Base-by-base conservation (phyloP, 2,797 vertebrate genomes). In the Selene dorsalis region DNA sequence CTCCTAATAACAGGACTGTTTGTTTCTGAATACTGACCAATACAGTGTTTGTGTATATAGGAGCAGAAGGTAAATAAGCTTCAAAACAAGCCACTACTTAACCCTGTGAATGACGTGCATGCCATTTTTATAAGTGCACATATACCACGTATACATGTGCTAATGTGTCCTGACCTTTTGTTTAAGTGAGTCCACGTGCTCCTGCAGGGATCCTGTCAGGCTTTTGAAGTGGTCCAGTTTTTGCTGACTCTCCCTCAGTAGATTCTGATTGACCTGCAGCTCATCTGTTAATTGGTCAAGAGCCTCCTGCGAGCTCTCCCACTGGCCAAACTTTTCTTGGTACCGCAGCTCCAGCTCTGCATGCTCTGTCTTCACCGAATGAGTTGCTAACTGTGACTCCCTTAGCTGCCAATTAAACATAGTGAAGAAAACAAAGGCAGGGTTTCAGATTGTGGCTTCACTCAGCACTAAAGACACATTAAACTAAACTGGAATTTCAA, bases 271-370 rank as follows among this genome's bases (percentile, higher is more conserved):
- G 75, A 89, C 81, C 90, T 88, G 81, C 41, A 95, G 87, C 59
- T 95, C 88, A 69, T 94, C 86, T 1, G 77, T 90, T 87, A 95
- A 69, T 79, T 93, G 89, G 69, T 94, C 89, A 56, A 94, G 80
- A 6, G 67, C 91, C 75, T 94, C 94, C 86, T 93, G 88, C 0
- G 91, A 91, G 69, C 39, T 88, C 83, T 95, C 92, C 90, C 91
- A 92, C 28, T 94, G 86, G 50, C 71, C 73, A 30, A 88, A 87
- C 73, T 93, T 95, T 72, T 94, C 87, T 69, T 88, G 86, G 80
- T 92, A 90, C 52, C 80, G 87, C 82, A 39, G 72, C 67, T 86
- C 88, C 53, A 85, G 85, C 80, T 91, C 92, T 39, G 84, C 81
- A n/a, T 94, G 73, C 86, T 95, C 91, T 22, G 86, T 85, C 84